Percentiles rank a stretch among this genome's conserved stretches.
phyloP scores from a whole-genome alignment of 2,888 invertebrate species.

The Brenthis ino region DNA sequence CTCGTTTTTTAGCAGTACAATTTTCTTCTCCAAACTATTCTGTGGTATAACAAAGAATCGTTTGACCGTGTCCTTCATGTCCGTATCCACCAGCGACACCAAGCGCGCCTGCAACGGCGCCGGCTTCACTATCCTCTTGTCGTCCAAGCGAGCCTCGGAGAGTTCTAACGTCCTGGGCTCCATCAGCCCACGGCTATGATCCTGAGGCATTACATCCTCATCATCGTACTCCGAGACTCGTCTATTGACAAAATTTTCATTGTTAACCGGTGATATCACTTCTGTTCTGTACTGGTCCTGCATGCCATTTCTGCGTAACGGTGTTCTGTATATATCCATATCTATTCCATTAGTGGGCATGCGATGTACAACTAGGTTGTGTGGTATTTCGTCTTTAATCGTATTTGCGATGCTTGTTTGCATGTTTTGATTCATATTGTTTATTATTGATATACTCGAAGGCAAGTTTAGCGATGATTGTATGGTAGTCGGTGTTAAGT shows the following conservation, averaged over 20 bases:
- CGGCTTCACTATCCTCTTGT: slow-evolving; percentile 70
- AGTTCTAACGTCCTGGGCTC: slow-evolving; percentile 60
- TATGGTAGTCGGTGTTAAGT: slow-evolving; percentile 52
- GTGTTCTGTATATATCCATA: slow-evolving; percentile 57
- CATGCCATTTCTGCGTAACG: slow-evolving; percentile 64
- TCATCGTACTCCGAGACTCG: slow-evolving; percentile 73
- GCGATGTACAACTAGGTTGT: slow-evolving; percentile 66
- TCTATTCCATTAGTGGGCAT: slow-evolving; percentile 70
- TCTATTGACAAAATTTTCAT: slow-evolving; percentile 68
- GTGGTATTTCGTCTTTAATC: slow-evolving; percentile 62
- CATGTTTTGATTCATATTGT: slow-evolving; percentile 51
- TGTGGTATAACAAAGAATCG: slow-evolving; percentile 75
- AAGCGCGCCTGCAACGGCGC: slow-evolving; percentile 70
- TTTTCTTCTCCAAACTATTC: slow-evolving; percentile 81
- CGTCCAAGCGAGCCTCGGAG: slow-evolving; percentile 65
- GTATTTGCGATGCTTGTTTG: slow-evolving; percentile 63
- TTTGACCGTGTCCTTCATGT: slow-evolving; percentile 64
- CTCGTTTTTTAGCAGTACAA: slow-evolving; percentile 85
- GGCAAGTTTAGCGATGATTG: slow-evolving; percentile 61
- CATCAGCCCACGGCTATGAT: slow-evolving; percentile 55
- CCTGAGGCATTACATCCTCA: slow-evolving; percentile 61
- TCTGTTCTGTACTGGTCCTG: slow-evolving; percentile 64
- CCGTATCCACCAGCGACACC: slow-evolving; percentile 64
- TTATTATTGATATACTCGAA: slow-evolving; percentile 65
- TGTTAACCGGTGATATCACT: slow-evolving; percentile 61